Conservation (phyloP, 2,888 invertebrate genomes). For the Venusia cambrica region DNA sequence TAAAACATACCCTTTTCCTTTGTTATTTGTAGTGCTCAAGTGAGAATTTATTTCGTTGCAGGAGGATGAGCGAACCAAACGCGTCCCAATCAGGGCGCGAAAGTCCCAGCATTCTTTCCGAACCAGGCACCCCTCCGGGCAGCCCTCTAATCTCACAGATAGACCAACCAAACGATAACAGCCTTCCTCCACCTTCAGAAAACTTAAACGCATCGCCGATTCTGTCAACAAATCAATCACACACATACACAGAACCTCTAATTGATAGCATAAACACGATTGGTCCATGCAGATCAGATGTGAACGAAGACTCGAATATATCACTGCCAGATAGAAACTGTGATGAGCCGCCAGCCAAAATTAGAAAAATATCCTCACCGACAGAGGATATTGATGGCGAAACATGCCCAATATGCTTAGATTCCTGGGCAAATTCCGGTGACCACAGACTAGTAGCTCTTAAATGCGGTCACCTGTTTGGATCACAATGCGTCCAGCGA, state of each 20-base stretch:
- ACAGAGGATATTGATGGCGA: constrained; percentile 83
- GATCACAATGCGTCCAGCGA: constrained; percentile 87
- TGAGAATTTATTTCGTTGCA: too few species aligned
- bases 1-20: too few species aligned
- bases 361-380: constrained; percentile 46
- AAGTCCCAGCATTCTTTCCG: constrained; percentile 13
- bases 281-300: not conserved
- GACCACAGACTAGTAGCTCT: constrained; percentile 92
- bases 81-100: constrained; percentile 7
- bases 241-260: not conserved
- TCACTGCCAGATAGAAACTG: constrained; percentile 6
- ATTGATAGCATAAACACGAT: constrained; percentile 3
- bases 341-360: constrained; percentile 45
- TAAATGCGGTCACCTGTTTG: constrained; percentile 96
- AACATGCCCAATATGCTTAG: constrained; percentile 93
- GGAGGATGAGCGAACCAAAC: constrained; percentile 5
- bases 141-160: constrained; percentile 1
- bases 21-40: too few species aligned
- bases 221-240: not conserved
- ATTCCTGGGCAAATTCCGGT: constrained; percentile 92
- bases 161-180: not conserved
- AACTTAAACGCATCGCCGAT: constrained; percentile 10
- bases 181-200: constrained; percentile 1
- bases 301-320: constrained; percentile 3
- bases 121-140: not conserved